phyloP scores from a whole-genome alignment of 2,797 vertebrate genomes.

The Anguilla pacifica region DNA sequence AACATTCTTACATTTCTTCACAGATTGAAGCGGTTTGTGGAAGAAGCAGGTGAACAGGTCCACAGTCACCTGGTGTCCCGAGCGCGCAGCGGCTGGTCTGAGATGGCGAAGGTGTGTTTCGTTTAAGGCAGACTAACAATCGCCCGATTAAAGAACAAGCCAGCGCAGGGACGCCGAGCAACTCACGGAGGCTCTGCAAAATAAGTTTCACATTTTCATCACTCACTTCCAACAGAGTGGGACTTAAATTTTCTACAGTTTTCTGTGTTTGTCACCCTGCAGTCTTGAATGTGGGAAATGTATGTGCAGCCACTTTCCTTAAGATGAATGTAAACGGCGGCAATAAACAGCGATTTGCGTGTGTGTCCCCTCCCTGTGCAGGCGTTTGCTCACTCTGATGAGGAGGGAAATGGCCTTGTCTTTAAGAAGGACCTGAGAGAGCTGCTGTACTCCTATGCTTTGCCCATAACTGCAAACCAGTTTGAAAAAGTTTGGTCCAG shows the following conservation, averaged over 20 bases:
- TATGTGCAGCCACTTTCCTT: neutral
- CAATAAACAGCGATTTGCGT: neutral
- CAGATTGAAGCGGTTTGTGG: constrained; percentile 64
- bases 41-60: constrained; percentile 75
- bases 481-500: constrained; percentile 76
- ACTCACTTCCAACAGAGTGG: neutral
- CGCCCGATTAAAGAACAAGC: neutral
- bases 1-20: constrained; percentile 45
- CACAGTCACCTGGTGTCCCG: constrained; percentile 75
- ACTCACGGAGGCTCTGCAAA: neutral
- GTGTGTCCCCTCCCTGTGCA: constrained; percentile 39
- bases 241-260: neutral
- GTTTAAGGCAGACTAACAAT: neutral
- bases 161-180: neutral
- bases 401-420: constrained; percentile 60
- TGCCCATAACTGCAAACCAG: constrained; percentile 68
- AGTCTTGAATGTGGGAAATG: neutral
- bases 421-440: constrained; percentile 66
- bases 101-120: constrained; percentile 71
- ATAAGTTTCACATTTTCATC: constrained; percentile 6
- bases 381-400: constrained; percentile 67
- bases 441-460: constrained; percentile 61
- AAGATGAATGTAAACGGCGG: neutral
- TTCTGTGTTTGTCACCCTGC: neutral
- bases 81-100: constrained; percentile 74